These are phyloP conservation scores for Phrynosoma blainvillii DNA, from an alignment of 2,113 vertebrate genomes.

Conservation along the genomic window DNA sequence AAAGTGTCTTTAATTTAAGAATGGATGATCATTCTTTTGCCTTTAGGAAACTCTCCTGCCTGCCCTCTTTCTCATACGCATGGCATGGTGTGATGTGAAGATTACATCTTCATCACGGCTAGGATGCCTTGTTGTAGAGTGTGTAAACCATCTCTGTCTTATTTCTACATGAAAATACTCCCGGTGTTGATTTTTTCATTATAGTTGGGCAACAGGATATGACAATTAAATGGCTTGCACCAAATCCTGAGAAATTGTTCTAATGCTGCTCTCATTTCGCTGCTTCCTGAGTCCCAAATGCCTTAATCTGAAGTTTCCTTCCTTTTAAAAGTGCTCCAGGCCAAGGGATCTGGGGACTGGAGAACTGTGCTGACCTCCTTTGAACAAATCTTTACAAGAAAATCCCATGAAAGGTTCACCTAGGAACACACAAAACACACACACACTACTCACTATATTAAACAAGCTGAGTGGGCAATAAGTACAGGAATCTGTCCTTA, in stretches of 20 bases:
- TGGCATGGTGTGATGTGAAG: background rate
- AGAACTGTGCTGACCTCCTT: too few species aligned
- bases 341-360: too few species aligned
- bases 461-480: too few species aligned
- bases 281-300: too few species aligned
- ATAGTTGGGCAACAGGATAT: background rate
- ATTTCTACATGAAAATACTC: background rate
- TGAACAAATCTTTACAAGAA: too few species aligned
- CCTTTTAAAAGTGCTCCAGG: too few species aligned
- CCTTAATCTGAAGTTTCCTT: too few species aligned
- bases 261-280: too few species aligned
- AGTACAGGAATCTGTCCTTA: too few species aligned
- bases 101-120: background rate
- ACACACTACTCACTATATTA: too few species aligned
- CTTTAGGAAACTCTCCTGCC: background rate
- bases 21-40: background rate
- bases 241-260: background rate
- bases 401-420: too few species aligned
- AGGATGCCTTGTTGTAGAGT: background rate
- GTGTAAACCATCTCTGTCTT: background rate
- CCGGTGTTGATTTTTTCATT: background rate
- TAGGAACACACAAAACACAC: too few species aligned
- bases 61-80: background rate
- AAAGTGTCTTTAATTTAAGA: background rate
- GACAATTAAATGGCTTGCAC: background rate